These are phyloP conservation scores for Plotosus lineatus DNA, from an alignment of 2,113 vertebrate species.

Conservation along the genomic window DNA sequence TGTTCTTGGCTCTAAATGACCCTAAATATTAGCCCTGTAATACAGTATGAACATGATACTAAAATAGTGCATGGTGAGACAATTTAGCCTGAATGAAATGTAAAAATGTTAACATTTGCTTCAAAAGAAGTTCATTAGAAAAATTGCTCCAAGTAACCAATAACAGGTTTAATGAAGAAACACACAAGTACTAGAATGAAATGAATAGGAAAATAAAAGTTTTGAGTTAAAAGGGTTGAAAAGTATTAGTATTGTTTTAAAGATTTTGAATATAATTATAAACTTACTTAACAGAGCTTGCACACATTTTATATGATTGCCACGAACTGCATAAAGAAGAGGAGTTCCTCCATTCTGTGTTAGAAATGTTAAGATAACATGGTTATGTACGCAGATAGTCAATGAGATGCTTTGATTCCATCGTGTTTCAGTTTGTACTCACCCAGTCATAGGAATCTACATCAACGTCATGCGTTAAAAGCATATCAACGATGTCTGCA, in stretches of 20 bases:
- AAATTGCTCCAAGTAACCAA: not conserved
- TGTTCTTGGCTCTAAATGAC: not conserved
- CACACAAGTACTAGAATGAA: not conserved
- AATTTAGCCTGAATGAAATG: not conserved
- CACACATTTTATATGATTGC: slow-evolving; percentile 91
- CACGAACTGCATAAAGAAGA: slow-evolving; percentile 90
- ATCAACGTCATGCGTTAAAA: slow-evolving; percentile 84
- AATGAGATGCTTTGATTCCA: too few relatives aligned
- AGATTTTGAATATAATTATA: not conserved
- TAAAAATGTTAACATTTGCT: not conserved
- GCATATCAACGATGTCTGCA: slow-evolving; percentile 83
- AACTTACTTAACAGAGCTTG: slow-evolving; percentile 84
- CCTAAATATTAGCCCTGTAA: not conserved
- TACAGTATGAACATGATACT: not conserved
- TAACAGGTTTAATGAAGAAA: not conserved
- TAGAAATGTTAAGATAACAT: not conserved
- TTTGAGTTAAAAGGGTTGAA: not conserved
- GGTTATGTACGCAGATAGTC: not conserved
- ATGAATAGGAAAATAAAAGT: not conserved
- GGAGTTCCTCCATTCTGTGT: slow-evolving; percentile 92
- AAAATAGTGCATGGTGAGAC: not conserved
- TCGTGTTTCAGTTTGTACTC: slow-evolving; percentile 27
- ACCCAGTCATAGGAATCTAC: slow-evolving; percentile 97
- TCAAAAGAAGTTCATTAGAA: not conserved
- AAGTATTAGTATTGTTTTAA: not conserved